These are phyloP conservation scores for Drosophila lacteicornis DNA, from an alignment of 1,140 invertebrate species.

Conservation along the genomic window DNA sequence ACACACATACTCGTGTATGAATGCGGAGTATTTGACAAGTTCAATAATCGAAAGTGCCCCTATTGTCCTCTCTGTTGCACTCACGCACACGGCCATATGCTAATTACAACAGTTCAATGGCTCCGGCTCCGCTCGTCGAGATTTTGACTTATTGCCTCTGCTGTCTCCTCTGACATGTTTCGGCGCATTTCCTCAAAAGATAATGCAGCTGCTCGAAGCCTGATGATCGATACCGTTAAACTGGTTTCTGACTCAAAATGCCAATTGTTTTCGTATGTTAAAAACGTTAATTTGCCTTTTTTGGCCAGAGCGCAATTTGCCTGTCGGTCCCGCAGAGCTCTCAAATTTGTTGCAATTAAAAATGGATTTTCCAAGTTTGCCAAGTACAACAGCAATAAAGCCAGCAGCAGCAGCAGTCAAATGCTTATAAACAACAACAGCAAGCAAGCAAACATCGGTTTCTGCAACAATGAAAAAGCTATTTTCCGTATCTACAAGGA, in stretches of 20 bases:
- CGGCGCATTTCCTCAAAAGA: constrained; percentile 59
- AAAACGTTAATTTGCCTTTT: constrained; percentile 68
- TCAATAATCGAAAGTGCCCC: constrained; percentile 75
- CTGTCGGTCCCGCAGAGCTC: constrained; percentile 65
- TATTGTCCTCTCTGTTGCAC: constrained; percentile 53
- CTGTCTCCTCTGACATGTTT: constrained; percentile 51
- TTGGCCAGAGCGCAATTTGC: constrained; percentile 72
- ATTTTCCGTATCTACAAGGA: constrained; percentile 67
- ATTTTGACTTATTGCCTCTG: constrained; percentile 48
- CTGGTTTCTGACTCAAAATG: constrained; percentile 72
- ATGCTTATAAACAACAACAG: constrained; percentile 61
- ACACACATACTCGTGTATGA: constrained; percentile 15
- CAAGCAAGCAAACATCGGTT: constrained; percentile 49
- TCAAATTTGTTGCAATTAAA: constrained; percentile 81
- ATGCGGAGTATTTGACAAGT: constrained; percentile 57
- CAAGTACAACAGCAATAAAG: constrained; percentile 31
- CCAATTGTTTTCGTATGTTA: constrained; percentile 45
- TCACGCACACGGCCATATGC: constrained; percentile 23
- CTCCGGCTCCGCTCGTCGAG: constrained; percentile 50
- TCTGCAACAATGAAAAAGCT: constrained; percentile 77
- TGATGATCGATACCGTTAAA: constrained; percentile 65
- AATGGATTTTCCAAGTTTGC: constrained; percentile 73
- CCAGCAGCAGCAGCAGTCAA: constrained; percentile 54
- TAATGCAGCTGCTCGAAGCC: constrained; percentile 48
- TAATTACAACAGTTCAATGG: constrained; percentile 76